Evolutionary conservation across 2,888 invertebrate genomes (phyloP).

Genomic region (Acleris emargana): DNA sequence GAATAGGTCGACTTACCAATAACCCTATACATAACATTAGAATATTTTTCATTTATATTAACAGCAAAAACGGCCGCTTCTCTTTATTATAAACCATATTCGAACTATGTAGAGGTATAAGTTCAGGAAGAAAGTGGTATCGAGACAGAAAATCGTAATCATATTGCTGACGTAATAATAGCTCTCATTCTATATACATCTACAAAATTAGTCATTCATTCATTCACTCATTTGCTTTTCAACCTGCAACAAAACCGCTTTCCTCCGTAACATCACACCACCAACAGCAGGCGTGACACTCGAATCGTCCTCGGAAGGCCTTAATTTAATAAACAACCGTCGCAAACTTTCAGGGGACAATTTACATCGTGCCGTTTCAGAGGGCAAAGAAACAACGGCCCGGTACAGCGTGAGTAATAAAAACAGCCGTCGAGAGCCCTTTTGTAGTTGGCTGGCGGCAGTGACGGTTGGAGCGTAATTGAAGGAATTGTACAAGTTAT

Average conservation of each 20-base stretch:
- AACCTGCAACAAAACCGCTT: neutral
- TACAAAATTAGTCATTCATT: no score
- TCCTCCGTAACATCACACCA: conserved; percentile 16
- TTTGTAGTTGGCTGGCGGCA: conserved; percentile 23
- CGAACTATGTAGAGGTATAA: no score
- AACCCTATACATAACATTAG: no score
- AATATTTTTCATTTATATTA: no score
- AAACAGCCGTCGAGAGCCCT: conserved; percentile 32
- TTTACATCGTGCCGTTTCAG: conserved; percentile 50
- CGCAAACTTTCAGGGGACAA: conserved; percentile 53
- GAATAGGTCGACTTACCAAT: no score
- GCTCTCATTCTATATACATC: no score
- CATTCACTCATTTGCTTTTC: no score
- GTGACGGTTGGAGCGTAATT: neutral
- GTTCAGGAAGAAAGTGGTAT: no score
- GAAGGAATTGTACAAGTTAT: neutral
- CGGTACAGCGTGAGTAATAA: conserved; percentile 24
- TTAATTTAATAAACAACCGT: conserved; percentile 58
- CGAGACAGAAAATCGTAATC: no score
- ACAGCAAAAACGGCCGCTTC: no score
- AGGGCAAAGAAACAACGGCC: conserved; percentile 43
- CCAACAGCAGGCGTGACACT: conserved; percentile 39
- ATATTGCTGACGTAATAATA: no score
- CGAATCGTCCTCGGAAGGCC: conserved; percentile 44
- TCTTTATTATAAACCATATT: no score